These are phyloP conservation scores for Cuculus canorus DNA, from an alignment of 2,797 vertebrate genomes.

Conservation along the genomic window DNA sequence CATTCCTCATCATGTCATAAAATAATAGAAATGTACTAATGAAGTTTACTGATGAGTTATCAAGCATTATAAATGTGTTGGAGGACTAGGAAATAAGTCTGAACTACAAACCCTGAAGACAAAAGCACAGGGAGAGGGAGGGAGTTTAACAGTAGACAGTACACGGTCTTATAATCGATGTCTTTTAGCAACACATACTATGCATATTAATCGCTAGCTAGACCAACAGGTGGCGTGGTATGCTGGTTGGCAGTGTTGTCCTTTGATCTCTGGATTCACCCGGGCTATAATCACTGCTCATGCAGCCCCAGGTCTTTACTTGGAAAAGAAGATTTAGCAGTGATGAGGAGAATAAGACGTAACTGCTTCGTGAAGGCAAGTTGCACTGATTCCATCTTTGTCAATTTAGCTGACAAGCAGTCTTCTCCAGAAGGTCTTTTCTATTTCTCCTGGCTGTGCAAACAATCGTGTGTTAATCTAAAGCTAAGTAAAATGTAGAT, in stretches of 20 bases:
- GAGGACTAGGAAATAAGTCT: not conserved
- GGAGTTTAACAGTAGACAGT: not conserved
- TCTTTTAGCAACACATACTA: not conserved
- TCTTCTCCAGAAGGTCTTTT: not conserved
- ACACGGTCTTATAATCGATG: not conserved
- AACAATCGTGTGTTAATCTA: not conserved
- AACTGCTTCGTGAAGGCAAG: not conserved
- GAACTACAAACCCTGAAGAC: not conserved
- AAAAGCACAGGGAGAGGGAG: not conserved
- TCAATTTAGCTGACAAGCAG: not conserved
- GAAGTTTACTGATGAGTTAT: not conserved
- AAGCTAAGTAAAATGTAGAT: not conserved
- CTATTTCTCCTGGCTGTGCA: not conserved
- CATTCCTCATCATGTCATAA: not conserved
- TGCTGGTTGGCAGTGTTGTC: not conserved
- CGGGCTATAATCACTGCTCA: not conserved
- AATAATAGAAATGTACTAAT: not conserved
- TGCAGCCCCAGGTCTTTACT: not conserved
- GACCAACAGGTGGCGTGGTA: not conserved
- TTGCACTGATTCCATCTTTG: not conserved
- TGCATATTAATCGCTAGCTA: not conserved
- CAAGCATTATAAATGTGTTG: not conserved
- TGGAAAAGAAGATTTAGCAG: not conserved
- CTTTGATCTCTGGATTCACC: not conserved
- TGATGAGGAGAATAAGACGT: not conserved